Evolutionary conservation across 1,140 invertebrate species (phyloP).

Genomic region (Lethocerus indicus): DNA sequence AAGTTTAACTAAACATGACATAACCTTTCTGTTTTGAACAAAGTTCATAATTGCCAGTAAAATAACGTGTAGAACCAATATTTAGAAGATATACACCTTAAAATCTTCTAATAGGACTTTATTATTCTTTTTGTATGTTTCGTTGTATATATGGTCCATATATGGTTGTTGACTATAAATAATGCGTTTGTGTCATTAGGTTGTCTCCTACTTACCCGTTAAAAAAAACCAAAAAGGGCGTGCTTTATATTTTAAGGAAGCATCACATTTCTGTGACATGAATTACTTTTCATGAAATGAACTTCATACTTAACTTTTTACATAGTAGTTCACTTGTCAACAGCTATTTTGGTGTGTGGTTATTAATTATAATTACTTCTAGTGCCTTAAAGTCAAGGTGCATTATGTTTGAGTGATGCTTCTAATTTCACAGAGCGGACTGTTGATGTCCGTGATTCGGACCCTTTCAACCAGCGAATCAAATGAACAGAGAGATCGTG

Average conservation of each 20-base stretch:
- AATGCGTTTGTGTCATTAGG: too few relatives aligned
- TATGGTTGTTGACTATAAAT: constrained; percentile 1
- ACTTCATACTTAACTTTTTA: neutral
- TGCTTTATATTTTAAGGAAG: too few relatives aligned
- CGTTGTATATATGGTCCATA: constrained; percentile 3
- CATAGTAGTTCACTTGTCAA: neutral
- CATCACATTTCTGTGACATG: neutral
- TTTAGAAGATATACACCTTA: constrained; percentile 5
- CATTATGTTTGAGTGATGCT: constrained; percentile 5
- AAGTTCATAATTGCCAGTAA: constrained; percentile 6
- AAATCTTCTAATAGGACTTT: neutral
- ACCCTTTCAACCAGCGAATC: constrained; percentile 83
- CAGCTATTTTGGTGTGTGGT: neutral
- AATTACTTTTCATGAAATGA: neutral
- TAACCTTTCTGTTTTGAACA: neutral
- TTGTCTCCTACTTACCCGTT: too few relatives aligned
- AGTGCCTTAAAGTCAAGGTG: neutral
- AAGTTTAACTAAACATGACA: too few relatives aligned
- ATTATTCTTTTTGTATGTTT: constrained; percentile 3
- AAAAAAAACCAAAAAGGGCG: too few relatives aligned
- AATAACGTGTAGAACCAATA: constrained; percentile 6
- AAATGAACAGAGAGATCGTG: constrained; percentile 84
- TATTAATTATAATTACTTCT: neutral
- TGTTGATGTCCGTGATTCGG: constrained; percentile 84
- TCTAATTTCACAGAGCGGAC: constrained; percentile 50